These are phyloP conservation scores for Rhinoraja longicauda DNA, from an alignment of 2,797 vertebrate genomes.

Conservation along the genomic window DNA sequence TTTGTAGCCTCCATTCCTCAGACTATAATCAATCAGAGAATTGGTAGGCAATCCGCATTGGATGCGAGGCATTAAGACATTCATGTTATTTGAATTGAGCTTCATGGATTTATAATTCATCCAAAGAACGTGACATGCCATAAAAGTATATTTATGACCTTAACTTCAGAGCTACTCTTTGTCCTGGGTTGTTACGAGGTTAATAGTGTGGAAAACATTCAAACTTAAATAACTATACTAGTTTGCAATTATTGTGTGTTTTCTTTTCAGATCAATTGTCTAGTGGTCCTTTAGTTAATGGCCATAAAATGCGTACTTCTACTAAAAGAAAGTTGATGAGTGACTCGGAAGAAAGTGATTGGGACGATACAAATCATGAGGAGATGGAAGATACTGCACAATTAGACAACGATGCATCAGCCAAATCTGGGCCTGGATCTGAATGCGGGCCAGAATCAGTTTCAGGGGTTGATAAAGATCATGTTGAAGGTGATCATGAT, in stretches of 20 bases:
- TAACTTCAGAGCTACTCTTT: neutral
- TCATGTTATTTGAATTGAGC: neutral
- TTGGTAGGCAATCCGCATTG: neutral
- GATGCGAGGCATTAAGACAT: neutral
- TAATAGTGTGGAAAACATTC: neutral
- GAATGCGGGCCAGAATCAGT: constrained; percentile 55
- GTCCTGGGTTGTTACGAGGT: neutral
- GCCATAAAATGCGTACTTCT: constrained; percentile 57
- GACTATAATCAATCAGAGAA: neutral
- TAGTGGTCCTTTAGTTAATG: constrained; percentile 68
- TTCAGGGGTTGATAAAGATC: constrained; percentile 78
- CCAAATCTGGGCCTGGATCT: constrained; percentile 59
- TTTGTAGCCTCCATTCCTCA: neutral
- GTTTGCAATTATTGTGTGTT: constrained; percentile 28
- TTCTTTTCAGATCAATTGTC: constrained; percentile 56
- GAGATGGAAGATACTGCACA: constrained; percentile 55
- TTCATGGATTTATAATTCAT: neutral
- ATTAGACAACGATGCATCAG: constrained; percentile 68
- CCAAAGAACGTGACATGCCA: neutral
- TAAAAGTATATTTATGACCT: neutral
- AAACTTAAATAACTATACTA: neutral
- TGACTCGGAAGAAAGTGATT: constrained; percentile 56
- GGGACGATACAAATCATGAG: constrained; percentile 53
- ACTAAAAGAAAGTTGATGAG: constrained; percentile 60
- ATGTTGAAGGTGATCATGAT: constrained; percentile 88